Percentiles rank a stretch among this genome's conserved stretches.
phyloP scores from a whole-genome alignment of 2,113 vertebrate species.

The Dasypus novemcinctus region DNA sequence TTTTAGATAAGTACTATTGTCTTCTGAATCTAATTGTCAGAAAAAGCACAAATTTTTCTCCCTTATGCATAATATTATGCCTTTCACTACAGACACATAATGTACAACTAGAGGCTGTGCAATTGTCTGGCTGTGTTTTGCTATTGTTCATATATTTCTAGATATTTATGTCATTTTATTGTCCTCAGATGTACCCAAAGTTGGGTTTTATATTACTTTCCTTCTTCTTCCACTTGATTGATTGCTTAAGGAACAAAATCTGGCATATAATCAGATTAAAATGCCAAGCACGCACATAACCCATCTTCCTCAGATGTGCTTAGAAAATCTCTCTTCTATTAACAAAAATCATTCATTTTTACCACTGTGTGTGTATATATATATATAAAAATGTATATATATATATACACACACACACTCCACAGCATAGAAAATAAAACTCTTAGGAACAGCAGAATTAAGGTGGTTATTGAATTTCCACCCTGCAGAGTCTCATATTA shows the following conservation, averaged over 20 bases:
- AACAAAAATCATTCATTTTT: not conserved
- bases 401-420: too few species aligned
- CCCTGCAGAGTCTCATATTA: not conserved
- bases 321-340: not conserved
- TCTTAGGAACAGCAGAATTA: not conserved
- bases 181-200: not conserved
- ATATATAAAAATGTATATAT: too few species aligned
- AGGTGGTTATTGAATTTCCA: not conserved
- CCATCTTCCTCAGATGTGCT: not conserved
- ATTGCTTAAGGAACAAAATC: slow-evolving; percentile 9
- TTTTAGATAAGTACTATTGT: not conserved
- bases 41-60: not conserved
- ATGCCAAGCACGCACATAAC: not conserved
- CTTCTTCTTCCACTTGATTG: not conserved
- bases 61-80: not conserved
- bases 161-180: not conserved
- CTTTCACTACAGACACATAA: not conserved
- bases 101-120: not conserved
- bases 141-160: not conserved
- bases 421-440: not conserved
- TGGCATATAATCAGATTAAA: not conserved
- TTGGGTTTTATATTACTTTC: not conserved
- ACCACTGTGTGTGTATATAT: too few species aligned
- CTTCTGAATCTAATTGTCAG: not conserved
- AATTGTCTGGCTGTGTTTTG: not conserved